Percentiles rank a stretch among this genome's conserved stretches.
Evolutionary conservation across 2,888 invertebrate genomes (phyloP).

Genomic region (Amblyteles armatorius): DNA sequence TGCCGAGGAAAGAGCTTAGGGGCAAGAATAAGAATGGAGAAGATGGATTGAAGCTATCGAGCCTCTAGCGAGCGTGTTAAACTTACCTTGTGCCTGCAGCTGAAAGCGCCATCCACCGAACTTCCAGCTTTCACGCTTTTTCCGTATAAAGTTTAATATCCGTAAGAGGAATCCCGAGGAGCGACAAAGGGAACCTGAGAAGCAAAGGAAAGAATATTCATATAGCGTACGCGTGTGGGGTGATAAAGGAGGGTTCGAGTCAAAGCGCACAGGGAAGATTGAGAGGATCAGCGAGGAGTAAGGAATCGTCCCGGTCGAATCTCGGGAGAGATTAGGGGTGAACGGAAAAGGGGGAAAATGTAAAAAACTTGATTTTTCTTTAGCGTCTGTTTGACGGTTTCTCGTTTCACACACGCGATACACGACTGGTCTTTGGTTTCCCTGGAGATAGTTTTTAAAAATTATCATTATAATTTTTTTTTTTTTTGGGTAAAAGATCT

Average conservation of each 20-base stretch:
- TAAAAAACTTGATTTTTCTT: constrained; percentile 21
- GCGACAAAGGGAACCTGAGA: constrained; percentile 16
- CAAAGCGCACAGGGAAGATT: constrained; percentile 7
- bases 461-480: background rate
- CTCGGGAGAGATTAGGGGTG: background rate
- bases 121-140: background rate
- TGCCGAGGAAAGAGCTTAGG: background rate
- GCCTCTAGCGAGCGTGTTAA: constrained; percentile 1
- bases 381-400: background rate
- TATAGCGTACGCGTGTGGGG: background rate
- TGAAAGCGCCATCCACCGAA: background rate
- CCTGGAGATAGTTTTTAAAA: background rate
- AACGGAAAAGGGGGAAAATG: background rate
- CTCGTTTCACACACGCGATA: constrained; percentile 25
- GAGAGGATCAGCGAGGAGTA: constrained; percentile 5
- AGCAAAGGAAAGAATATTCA: constrained; percentile 1
- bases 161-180: background rate
- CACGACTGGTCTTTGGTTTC: background rate
- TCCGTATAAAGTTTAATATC: constrained; percentile 1
- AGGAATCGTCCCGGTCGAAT: constrained; percentile 7
- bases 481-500: background rate
- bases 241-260: background rate
- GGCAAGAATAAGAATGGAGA: background rate
- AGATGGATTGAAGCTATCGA: background rate
- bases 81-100: constrained; percentile 13